phyloP scores from a whole-genome alignment of 2,113 vertebrate genomes.

The Sarotherodon lohbergeri region DNA sequence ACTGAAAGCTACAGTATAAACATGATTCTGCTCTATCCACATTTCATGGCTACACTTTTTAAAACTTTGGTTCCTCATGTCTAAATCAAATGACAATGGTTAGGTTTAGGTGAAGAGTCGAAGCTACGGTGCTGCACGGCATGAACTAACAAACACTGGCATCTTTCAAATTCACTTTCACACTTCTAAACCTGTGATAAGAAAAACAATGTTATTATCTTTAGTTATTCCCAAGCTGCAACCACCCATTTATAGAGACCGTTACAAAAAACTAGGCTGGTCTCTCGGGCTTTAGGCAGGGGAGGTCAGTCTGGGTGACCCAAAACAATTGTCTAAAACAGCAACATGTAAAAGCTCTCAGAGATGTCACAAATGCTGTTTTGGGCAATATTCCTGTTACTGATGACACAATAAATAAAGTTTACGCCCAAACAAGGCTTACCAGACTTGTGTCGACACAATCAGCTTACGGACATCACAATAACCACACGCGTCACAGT shows the following conservation, averaged over 20 bases:
- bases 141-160: not conserved
- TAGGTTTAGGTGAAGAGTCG: accelerated
- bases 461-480: not conserved
- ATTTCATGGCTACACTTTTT: not conserved
- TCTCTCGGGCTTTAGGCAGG: not conserved
- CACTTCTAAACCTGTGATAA: not conserved
- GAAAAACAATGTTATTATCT: not conserved
- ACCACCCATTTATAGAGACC: not conserved
- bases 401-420: not conserved
- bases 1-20: not conserved
- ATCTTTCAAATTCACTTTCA: not conserved
- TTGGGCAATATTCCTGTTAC: not conserved
- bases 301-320: not conserved
- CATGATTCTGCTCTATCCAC: accelerated
- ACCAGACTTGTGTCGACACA: not conserved
- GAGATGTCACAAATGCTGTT: not conserved
- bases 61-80: not conserved
- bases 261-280: accelerated
- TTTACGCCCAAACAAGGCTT: not conserved
- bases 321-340: not conserved
- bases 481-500: not conserved
- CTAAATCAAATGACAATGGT: too few relatives aligned
- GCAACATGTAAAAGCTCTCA: not conserved
- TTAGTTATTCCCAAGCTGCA: not conserved
- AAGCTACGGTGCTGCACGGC: not conserved